Percentiles rank a stretch among this genome's conserved stretches.
phyloP scores from a whole-genome alignment of 2,113 vertebrate genomes.

The Neomonachus schauinslandi region DNA sequence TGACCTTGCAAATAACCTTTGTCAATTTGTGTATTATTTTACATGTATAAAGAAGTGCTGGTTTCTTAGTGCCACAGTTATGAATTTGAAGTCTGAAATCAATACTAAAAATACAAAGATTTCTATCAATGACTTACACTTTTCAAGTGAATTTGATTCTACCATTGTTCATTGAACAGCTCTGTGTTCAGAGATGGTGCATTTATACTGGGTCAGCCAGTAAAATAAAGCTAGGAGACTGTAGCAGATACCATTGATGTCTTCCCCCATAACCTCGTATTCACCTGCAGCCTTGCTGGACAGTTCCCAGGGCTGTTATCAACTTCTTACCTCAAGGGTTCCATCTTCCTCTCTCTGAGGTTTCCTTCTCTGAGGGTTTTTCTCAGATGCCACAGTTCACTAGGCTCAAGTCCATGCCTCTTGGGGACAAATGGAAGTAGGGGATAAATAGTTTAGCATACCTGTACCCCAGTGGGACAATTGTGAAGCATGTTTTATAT shows the following conservation, averaged over 20 bases:
- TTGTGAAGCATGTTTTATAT: background rate
- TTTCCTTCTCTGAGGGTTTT: background rate
- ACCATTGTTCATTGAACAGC: background rate
- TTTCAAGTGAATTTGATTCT: background rate
- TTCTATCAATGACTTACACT: background rate
- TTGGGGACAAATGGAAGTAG: background rate
- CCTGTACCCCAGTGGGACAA: background rate
- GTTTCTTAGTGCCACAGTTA: background rate
- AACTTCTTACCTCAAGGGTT: background rate
- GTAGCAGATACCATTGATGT: background rate
- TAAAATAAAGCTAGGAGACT: background rate
- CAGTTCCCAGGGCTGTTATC: background rate
- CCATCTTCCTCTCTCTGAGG: background rate
- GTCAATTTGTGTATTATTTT: background rate
- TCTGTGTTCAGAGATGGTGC: background rate
- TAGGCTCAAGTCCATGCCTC: background rate
- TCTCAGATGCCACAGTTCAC: background rate
- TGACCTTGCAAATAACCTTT: background rate
- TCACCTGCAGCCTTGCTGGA: background rate
- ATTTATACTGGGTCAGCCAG: background rate
- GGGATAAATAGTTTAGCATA: background rate
- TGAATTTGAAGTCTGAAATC: background rate
- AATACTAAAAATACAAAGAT: background rate
- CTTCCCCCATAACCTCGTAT: fast-evolving
- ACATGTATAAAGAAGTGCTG: background rate